Percentiles rank a stretch among this genome's conserved stretches.
These are phyloP conservation scores for Leptopilina drosophilae DNA, from an alignment of 2,888 invertebrate species.

Conservation along the genomic window DNA sequence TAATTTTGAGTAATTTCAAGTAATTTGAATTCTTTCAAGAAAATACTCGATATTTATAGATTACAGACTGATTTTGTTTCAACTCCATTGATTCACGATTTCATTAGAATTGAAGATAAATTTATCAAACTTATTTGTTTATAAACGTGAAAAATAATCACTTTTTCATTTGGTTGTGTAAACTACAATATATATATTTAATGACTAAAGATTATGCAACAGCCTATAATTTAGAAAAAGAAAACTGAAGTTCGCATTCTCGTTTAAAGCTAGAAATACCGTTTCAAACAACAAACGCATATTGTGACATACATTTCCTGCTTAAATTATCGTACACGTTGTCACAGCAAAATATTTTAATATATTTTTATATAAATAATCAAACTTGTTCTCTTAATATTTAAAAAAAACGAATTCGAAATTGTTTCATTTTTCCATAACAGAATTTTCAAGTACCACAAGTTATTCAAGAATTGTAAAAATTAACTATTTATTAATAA, in stretches of 20 bases:
- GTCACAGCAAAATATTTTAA: constrained; percentile 6
- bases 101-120: not conserved
- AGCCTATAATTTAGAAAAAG: constrained; percentile 20
- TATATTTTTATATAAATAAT: not conserved
- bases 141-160: not conserved
- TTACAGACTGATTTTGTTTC: too few relatives aligned
- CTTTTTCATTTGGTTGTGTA: constrained; percentile 17
- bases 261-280: constrained; percentile 24
- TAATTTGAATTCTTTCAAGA: too few relatives aligned
- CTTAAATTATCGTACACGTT: constrained; percentile 22
- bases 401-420: too few relatives aligned
- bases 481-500: too few relatives aligned
- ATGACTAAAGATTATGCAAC: constrained; percentile 31
- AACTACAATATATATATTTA: not conserved
- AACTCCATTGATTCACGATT: too few relatives aligned
- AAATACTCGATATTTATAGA: too few relatives aligned
- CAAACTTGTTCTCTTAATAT: not conserved
- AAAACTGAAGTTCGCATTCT: constrained; percentile 35
- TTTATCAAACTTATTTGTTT: not conserved
- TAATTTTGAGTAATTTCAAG: too few relatives aligned
- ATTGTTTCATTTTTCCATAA: too few relatives aligned
- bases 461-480: too few relatives aligned
- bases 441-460: too few relatives aligned
- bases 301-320: constrained; percentile 29
- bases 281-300: constrained; percentile 11